A percentile compares a stretch with the other conserved stretches of the same genome.
These are phyloP conservation scores for Tragopan temminckii DNA, from an alignment of 2,797 vertebrate genomes.

Conservation along the genomic window DNA sequence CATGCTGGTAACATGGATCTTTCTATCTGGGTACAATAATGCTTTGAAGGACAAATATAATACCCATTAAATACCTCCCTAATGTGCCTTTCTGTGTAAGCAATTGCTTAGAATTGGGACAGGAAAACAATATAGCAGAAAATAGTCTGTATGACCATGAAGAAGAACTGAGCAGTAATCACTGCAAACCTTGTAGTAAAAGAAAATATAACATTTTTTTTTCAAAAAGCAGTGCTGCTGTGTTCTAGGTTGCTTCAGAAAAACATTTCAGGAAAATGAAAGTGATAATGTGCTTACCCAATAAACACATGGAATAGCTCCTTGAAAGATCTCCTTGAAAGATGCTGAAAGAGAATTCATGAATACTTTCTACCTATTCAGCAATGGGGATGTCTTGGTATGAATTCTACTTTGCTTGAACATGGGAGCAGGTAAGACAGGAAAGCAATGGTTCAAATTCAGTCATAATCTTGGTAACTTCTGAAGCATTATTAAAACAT, in stretches of 20 bases:
- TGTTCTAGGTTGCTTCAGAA: neutral
- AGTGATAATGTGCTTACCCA: neutral
- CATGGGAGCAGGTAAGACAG: neutral
- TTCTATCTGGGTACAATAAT: neutral
- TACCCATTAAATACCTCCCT: neutral
- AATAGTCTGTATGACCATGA: neutral
- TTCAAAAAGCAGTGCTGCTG: neutral
- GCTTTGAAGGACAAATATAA: neutral
- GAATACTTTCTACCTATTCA: neutral
- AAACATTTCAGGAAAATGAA: conserved; percentile 29
- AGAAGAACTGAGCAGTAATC: neutral
- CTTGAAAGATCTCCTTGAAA: neutral
- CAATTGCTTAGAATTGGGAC: neutral
- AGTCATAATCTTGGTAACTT: neutral
- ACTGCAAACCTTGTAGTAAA: rapidly evolving
- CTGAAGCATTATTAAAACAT: neutral
- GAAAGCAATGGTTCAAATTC: neutral
- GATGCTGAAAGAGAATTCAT: neutral
- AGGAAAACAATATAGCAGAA: neutral
- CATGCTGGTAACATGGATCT: neutral
- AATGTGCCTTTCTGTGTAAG: neutral
- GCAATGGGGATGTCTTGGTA: neutral
- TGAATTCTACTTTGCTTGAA: neutral
- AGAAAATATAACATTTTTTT: neutral
- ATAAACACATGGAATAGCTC: neutral